A percentile compares a stretch with the other conserved stretches of the same genome.
phyloP scores from a whole-genome alignment of 2,888 invertebrate species.

The Halictus quadricinctus region DNA sequence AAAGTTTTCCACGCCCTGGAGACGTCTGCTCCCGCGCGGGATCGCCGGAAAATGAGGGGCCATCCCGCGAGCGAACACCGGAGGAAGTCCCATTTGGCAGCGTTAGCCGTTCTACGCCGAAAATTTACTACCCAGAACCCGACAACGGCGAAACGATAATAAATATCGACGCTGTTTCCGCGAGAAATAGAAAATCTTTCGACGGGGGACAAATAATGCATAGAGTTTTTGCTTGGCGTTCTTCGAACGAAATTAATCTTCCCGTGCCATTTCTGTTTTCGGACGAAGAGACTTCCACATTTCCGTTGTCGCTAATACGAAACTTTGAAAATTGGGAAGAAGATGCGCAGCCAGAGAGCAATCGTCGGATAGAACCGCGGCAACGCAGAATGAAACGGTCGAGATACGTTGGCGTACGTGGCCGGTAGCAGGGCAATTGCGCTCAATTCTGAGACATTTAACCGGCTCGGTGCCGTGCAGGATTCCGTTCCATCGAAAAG shows the following conservation, averaged over 20 bases:
- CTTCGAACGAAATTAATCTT: background rate
- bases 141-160: background rate
- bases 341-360: background rate
- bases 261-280: background rate
- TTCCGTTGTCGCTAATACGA: too few species aligned
- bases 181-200: background rate
- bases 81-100: conserved; percentile 11
- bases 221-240: background rate
- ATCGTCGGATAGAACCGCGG: background rate
- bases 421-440: background rate
- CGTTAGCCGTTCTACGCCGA: background rate
- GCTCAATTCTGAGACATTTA: conserved; percentile 4
- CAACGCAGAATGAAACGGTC: background rate
- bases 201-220: background rate
- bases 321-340: background rate
- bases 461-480: background rate
- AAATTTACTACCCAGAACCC: background rate
- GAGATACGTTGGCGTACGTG: background rate
- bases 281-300: background rate
- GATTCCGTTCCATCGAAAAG: conserved; percentile 19
- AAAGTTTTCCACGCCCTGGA: conserved; percentile 17
- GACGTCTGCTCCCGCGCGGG: background rate
- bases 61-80: conserved; percentile 1
- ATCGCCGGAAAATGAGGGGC: conserved; percentile 20
- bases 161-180: conserved; percentile 8